Percentiles rank a stretch among this genome's conserved stretches.
Evolutionary conservation across 92 coral and sea anemone genomes (phyloP).

Genomic region (Umimayanthus chanpuru): DNA sequence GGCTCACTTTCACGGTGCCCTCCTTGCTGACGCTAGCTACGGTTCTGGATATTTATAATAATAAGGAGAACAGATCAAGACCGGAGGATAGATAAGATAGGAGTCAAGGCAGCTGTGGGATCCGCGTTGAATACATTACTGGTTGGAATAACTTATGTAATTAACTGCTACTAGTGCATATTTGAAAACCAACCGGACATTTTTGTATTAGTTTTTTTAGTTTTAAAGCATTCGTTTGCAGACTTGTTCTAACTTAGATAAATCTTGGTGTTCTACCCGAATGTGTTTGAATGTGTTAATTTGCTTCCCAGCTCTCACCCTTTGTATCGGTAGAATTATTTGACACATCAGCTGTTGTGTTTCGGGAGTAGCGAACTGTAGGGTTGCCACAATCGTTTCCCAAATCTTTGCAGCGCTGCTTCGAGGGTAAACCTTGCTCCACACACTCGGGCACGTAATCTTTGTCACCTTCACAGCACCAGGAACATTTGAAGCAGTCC

Average conservation of each 20-base stretch:
- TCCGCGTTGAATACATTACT: not conserved
- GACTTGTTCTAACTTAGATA: too few species aligned
- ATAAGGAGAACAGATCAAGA: not conserved
- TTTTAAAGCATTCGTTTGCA: too few species aligned
- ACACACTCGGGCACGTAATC: constrained; percentile 1
- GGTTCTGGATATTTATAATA: too few species aligned
- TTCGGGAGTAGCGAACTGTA: not conserved
- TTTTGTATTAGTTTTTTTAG: too few species aligned
- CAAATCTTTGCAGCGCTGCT: constrained; percentile 23
- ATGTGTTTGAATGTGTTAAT: not conserved
- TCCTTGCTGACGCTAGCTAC: too few species aligned
- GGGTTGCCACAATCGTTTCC: constrained; percentile 1
- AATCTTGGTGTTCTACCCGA: not conserved
- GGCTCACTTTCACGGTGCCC: too few species aligned
- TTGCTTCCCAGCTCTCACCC: not conserved
- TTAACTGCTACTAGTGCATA: too few species aligned
- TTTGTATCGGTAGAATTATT: not conserved
- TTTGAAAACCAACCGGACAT: too few species aligned
- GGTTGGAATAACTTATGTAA: too few species aligned
- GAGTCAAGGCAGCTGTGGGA: not conserved
- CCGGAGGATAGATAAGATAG: not conserved
- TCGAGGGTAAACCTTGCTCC: constrained; percentile 3
- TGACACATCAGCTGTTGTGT: not conserved
- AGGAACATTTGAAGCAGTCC: constrained; percentile 31
- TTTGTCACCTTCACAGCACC: constrained; percentile 29